Base-by-base conservation (phyloP, 2,888 invertebrate species). In the Agriopis leucophaearia region DNA sequence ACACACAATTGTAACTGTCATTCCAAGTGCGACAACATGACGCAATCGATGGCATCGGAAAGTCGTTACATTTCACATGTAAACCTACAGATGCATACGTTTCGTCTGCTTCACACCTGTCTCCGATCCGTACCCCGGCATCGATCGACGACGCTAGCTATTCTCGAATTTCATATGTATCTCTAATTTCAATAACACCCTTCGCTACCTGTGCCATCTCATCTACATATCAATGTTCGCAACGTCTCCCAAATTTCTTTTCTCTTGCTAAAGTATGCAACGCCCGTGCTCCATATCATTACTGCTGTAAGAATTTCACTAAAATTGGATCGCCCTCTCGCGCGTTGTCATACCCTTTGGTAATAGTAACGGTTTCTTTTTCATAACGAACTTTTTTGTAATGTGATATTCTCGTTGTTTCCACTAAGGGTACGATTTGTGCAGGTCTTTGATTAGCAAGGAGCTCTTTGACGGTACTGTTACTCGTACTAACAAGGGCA, bases 381-480 rank as follows among this genome's bases (percentile, higher is more conserved):
- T 90, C 84, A 87, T 92, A 93, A 92, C 92, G 92, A 90, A 93
- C 91, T 92, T 92, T 82, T 90, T 90, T 91, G 93, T 90, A 93
- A 93, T 86, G 87, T 79, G 91, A 93, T 93, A 93, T 90, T 85
- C 85, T 81, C 85, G 82, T 90, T 92, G 91, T 92, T 92, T 91
- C 87, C 89, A 81, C 85, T 88, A 89, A 91, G 91, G 92, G 91
- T 89, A 84, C 78, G 81, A 87, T 90, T 89, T 90, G 87, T 85
- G 86, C 87, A 82, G 77, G 78, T 78, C 71, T 82, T 81, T 87
- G 87, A 89, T 89, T 88, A 85, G 83, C 84, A 82, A 82, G 79
- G 74, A 77, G 75, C 75, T 77, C 90, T 91, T 90, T 90, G 88
- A 87, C 81, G 85, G 76, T 88, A 84, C 77, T 82, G 83, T 91